A percentile compares a stretch with the other conserved stretches of the same genome.
Conservation (phyloP, 2,113 vertebrate species). For the Phrynosoma blainvillii region DNA sequence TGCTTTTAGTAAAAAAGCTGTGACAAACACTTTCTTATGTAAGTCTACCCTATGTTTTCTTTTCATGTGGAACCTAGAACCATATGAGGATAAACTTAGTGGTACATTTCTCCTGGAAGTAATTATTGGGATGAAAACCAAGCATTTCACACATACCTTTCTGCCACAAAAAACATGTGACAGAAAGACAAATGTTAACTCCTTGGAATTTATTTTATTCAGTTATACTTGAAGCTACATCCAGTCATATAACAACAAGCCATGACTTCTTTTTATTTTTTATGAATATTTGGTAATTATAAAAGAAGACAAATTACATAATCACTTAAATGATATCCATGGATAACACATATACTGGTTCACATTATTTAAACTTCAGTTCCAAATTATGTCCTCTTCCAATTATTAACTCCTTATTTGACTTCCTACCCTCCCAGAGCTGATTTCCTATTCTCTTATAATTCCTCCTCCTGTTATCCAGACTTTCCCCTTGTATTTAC, state of each 20-base stretch:
- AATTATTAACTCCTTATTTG: no score
- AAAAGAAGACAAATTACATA: no score
- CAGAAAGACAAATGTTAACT: constrained; percentile 5
- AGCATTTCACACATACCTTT: constrained; percentile 26
- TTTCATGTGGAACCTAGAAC: not conserved
- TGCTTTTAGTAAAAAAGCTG: constrained; percentile 3
- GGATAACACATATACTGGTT: no score
- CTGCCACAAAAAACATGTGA: not conserved
- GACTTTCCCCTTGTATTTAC: no score
- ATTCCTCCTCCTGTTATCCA: no score
- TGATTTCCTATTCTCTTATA: no score
- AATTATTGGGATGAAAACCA: constrained; percentile 15
- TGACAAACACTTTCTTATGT: constrained; percentile 17
- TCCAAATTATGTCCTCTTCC: no score
- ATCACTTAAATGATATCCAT: no score
- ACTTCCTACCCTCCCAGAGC: no score
- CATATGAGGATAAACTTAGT: constrained; percentile 26
- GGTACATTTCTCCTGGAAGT: constrained; percentile 8
- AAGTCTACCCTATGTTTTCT: not conserved
- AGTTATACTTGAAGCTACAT: not conserved
- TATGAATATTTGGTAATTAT: no score
- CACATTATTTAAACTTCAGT: no score
- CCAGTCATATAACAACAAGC: not conserved
- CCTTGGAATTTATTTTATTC: constrained; percentile 23
- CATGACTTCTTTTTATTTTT: no score